Evolutionary conservation across 2,113 vertebrate genomes (phyloP), one percentile per base, ranked within the genome.

Genomic region (Oceanites oceanicus): DNA sequence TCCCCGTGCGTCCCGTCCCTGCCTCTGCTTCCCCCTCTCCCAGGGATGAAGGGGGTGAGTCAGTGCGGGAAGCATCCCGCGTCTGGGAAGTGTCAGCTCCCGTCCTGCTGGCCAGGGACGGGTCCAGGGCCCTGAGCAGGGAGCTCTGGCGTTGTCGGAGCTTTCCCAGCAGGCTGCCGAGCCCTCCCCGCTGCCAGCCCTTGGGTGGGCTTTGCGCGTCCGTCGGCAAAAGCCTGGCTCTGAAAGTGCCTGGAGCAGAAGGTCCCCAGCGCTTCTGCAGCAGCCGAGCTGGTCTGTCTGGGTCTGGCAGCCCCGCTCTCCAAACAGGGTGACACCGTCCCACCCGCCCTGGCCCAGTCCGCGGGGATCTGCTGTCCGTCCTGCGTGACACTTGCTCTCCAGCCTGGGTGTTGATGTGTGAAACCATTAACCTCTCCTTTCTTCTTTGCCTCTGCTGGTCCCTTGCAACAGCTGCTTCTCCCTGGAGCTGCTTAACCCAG

Each of bases 101-200:
- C 2, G 1, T 34, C n/a, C 67, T 26, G 67, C 74, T 53, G 26
- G 14, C 20, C 71, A 20, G 66, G 29, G 47, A 32, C 1, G 7
- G 7, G 2, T 30, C 38, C 20, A 2, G 59, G 21, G 29, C 42
- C 32, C n/a, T 4, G 2, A 36, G 55, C 32, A 26, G 53, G 42
- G 30, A 26, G 15, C 4, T 14, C 30, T 13, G 59, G n/a, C 32
- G 0, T 34, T n/a, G 22, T 21, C 1, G 0, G 61, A 55, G n/a
- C 73, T 67, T 36, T 65, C 50, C 50, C 58, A 40, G 91, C 15
- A 15, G 42, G 42, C 27, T 45, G 23, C 50, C 8, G 3, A 26
- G 19, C 49, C 19, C 40, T 17, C 22, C 19, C 44, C 1, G 4
- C 40, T 19, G 26, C 79, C 40, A 53, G 22, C 15, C 55, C 20